Percentiles rank a stretch among this genome's conserved stretches.
phyloP scores from a whole-genome alignment of 2,113 vertebrate genomes.

The Pseudorasbora parva region DNA sequence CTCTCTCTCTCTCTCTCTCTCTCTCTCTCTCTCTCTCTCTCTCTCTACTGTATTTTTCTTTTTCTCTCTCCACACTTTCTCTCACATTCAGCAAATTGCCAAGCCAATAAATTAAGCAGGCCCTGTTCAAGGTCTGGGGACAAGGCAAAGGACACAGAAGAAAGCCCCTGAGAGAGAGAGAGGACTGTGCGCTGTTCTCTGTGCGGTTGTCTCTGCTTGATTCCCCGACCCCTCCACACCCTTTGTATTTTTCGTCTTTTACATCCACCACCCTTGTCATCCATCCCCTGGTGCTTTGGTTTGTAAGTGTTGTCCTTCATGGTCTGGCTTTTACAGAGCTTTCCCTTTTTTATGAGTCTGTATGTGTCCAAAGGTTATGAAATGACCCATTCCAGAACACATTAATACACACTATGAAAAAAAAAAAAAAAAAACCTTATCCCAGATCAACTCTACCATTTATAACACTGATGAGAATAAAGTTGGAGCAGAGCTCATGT shows the following conservation, averaged over 20 bases:
- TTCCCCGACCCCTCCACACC: constrained; percentile 55
- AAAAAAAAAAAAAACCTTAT: neutral
- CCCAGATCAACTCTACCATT: constrained; percentile 11
- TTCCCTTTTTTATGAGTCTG: constrained; percentile 46
- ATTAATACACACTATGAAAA: constrained; percentile 9
- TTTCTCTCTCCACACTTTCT: constrained; percentile 8
- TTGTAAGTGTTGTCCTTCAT: constrained; percentile 60
- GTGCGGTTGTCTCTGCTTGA: constrained; percentile 60
- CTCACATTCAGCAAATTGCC: constrained; percentile 69
- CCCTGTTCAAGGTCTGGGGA: constrained; percentile 65
- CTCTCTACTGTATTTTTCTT: neutral
- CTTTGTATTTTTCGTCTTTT: constrained; percentile 53
- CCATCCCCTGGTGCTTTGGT: constrained; percentile 43
- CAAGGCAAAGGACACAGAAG: constrained; percentile 64
- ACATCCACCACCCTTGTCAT: constrained; percentile 30
- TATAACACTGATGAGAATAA: constrained; percentile 1
- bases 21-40: constrained; percentile 32
- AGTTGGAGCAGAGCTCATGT: constrained; percentile 15
- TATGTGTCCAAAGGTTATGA: constrained; percentile 24
- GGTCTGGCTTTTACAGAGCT: constrained; percentile 51
- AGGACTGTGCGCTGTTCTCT: constrained; percentile 34
- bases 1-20: constrained; percentile 46
- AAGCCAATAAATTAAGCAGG: constrained; percentile 72
- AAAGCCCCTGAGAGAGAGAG: constrained; percentile 66
- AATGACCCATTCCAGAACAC: constrained; percentile 15